phyloP scores from a whole-genome alignment of 2,797 vertebrate species.

The Chaetophractus vellerosus region DNA sequence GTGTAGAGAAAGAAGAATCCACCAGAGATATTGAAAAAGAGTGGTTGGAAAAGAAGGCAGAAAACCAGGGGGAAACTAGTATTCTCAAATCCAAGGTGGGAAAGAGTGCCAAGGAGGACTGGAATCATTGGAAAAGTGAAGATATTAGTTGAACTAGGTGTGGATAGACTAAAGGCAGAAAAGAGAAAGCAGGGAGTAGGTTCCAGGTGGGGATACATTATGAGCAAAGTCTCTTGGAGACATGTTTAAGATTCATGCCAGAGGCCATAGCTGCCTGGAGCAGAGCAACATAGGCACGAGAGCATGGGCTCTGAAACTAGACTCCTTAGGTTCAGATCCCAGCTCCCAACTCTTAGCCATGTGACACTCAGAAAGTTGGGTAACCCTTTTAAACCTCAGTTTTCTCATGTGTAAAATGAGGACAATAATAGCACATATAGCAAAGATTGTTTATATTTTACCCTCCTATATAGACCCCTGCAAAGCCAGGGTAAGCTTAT shows the following conservation, averaged over 20 bases:
- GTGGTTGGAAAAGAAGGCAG: not conserved
- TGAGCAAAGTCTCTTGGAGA: not conserved
- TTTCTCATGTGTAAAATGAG: not conserved
- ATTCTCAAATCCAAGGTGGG: not conserved
- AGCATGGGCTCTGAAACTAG: not conserved
- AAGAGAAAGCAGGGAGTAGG: not conserved
- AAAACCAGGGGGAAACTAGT: not conserved
- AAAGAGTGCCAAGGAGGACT: not conserved
- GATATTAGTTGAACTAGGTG: not conserved
- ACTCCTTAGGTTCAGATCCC: not conserved
- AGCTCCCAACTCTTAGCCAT: not conserved
- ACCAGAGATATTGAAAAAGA: not conserved
- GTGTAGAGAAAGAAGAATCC: not conserved
- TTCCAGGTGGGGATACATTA: not conserved
- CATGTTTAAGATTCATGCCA: not conserved
- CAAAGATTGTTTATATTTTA: conserved; percentile 1
- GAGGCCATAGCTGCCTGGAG: not conserved
- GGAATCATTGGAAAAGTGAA: conserved; percentile 8
- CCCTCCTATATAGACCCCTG: not conserved
- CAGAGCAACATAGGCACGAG: not conserved
- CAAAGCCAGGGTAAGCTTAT: not conserved
- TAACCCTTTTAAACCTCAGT: not conserved
- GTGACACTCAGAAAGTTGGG: not conserved
- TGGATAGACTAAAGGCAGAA: conserved; percentile 7
- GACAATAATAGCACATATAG: not conserved